Percentiles rank a stretch among this genome's conserved stretches.
Conservation (phyloP, 2,113 vertebrate species). For the Colinus virginianus region DNA sequence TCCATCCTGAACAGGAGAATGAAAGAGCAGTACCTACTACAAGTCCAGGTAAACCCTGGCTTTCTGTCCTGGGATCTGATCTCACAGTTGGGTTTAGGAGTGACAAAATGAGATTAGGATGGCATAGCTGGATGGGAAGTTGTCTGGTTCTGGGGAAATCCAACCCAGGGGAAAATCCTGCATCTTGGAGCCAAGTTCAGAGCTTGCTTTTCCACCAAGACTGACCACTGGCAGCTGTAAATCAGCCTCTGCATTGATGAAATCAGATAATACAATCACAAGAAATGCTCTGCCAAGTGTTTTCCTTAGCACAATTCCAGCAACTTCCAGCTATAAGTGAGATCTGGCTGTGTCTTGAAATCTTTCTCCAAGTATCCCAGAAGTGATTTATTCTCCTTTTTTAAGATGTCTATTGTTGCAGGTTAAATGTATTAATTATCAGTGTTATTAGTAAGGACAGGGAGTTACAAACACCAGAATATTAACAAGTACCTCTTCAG, state of each 20-base stretch:
- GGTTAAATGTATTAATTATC: neutral
- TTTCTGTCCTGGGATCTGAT: neutral
- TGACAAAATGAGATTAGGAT: neutral
- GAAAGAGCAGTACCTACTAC: conserved; percentile 86
- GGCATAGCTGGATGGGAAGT: neutral
- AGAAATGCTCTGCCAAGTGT: conserved; percentile 11
- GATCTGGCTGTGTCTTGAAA: conserved; percentile 13
- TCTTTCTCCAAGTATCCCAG: neutral
- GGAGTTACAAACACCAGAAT: conserved; percentile 17
- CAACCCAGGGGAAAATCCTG: neutral
- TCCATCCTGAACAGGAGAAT: conserved; percentile 80
- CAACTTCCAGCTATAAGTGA: conserved; percentile 11
- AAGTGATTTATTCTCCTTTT: conserved; percentile 8
- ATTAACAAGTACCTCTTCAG: neutral
- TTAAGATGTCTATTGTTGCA: conserved; percentile 11
- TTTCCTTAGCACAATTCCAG: conserved; percentile 2
- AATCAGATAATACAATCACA: neutral
- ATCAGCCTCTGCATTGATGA: neutral
- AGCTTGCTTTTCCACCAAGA: neutral
- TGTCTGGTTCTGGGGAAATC: conserved; percentile 21
- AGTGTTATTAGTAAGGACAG: neutral
- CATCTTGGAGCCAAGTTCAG: neutral
- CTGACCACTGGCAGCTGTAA: neutral
- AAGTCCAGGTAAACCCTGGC: conserved; percentile 87
- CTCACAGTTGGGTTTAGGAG: neutral